A percentile compares a stretch with the other conserved stretches of the same genome.
These are phyloP conservation scores for Semicossyphus pulcher DNA, from an alignment of 2,113 vertebrate genomes.

Conservation along the genomic window DNA sequence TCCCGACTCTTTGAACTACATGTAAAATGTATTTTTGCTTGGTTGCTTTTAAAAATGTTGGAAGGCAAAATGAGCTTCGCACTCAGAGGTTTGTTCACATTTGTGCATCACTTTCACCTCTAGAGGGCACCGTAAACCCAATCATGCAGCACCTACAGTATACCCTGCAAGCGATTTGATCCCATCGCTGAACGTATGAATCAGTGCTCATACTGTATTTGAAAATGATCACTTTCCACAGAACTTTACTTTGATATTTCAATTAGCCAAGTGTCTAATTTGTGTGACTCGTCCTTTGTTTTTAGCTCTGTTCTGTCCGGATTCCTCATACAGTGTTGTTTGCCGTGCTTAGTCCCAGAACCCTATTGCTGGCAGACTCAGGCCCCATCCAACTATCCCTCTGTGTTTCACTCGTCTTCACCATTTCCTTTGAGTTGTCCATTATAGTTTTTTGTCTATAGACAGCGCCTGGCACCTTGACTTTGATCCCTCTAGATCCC, in stretches of 20 bases:
- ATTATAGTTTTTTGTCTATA: neutral
- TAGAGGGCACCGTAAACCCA: constrained; percentile 69
- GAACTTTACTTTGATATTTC: neutral
- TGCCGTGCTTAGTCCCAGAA: constrained; percentile 15
- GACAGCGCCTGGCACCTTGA: neutral
- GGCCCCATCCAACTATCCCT: neutral
- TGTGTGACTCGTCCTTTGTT: neutral
- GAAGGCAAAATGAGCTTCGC: neutral
- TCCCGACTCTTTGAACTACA: constrained; percentile 5
- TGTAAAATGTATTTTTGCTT: neutral
- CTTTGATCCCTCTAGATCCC: neutral
- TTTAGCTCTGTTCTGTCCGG: neutral
- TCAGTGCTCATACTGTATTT: neutral
- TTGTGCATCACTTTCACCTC: constrained; percentile 32
- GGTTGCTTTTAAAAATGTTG: constrained; percentile 9
- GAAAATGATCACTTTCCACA: neutral
- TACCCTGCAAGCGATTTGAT: too few species aligned
- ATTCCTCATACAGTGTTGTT: neutral
- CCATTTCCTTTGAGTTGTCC: neutral
- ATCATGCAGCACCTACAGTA: neutral
- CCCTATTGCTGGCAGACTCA: neutral
- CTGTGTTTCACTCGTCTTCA: neutral
- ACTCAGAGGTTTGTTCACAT: neutral
- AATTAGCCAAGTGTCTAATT: too few species aligned
- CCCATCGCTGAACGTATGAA: too few species aligned